These are phyloP conservation scores for Stigmatopora nigra DNA, from an alignment of 2,113 vertebrate genomes.

Conservation along the genomic window DNA sequence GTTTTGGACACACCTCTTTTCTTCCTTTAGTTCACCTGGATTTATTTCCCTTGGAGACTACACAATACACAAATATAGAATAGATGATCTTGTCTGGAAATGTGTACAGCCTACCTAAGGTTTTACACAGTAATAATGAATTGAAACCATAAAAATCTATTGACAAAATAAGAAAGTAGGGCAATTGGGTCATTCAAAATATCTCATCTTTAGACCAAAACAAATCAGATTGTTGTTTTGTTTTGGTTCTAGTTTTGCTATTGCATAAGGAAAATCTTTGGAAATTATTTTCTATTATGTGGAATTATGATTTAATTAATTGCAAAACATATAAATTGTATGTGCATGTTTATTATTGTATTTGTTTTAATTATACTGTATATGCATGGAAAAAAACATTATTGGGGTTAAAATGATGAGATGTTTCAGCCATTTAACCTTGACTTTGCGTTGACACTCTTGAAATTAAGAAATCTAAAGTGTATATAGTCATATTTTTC, in stretches of 20 bases:
- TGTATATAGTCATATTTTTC: neutral
- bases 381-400: too few species aligned
- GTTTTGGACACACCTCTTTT: slow-evolving; percentile 16
- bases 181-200: too few species aligned
- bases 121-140: too few species aligned
- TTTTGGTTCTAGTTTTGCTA: too few species aligned
- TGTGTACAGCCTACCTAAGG: too few species aligned
- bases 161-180: neutral
- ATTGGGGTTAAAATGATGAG: neutral
- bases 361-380: neutral
- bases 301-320: too few species aligned
- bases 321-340: neutral
- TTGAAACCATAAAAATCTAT: neutral
- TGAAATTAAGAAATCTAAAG: neutral
- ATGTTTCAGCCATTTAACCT: neutral
- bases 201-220: too few species aligned
- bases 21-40: neutral
- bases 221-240: too few species aligned
- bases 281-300: too few species aligned
- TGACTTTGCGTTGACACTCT: neutral
- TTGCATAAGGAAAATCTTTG: too few species aligned
- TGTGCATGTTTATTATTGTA: neutral
- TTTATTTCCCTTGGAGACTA: neutral
- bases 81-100: neutral
- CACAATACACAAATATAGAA: neutral